Conservation (phyloP, 2,113 vertebrate species). For the Bungarus multicinctus region DNA sequence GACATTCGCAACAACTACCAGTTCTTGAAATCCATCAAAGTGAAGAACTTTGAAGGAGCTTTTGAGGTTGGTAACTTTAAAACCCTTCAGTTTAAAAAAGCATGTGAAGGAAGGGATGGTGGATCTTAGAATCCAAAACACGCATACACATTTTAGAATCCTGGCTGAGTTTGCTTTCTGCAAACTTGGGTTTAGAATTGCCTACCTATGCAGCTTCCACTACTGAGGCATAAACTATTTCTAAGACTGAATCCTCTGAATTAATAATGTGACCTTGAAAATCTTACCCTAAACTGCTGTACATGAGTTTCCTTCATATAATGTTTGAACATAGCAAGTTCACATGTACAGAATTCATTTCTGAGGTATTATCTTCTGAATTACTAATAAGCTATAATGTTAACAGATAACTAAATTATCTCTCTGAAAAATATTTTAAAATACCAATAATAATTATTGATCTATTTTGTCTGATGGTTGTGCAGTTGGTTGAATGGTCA, state of each 20-base stretch:
- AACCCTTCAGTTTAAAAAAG: neutral
- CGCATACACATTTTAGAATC: neutral
- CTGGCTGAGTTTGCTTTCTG: neutral
- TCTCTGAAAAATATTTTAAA: neutral
- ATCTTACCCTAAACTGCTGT: neutral
- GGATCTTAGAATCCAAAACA: neutral
- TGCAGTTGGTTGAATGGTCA: neutral
- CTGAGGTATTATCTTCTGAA: neutral
- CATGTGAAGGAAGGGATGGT: neutral
- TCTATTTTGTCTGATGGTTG: neutral
- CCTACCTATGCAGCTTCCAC: neutral
- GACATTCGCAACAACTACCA: constrained; percentile 85
- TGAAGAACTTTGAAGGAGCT: constrained; percentile 81
- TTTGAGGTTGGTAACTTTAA: constrained; percentile 77
- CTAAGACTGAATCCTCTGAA: neutral
- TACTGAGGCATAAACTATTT: neutral
- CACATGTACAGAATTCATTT: neutral
- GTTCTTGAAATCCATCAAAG: constrained; percentile 77
- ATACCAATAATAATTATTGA: neutral
- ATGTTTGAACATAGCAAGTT: neutral
- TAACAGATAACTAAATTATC: neutral
- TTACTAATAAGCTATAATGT: neutral
- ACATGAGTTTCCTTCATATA: neutral
- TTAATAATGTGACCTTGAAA: too few relatives aligned
- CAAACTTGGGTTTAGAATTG: neutral